Evolutionary conservation across 1,140 invertebrate species (phyloP), one percentile per base, ranked within the genome.

Genomic region (Hylaeus anthracinus): DNA sequence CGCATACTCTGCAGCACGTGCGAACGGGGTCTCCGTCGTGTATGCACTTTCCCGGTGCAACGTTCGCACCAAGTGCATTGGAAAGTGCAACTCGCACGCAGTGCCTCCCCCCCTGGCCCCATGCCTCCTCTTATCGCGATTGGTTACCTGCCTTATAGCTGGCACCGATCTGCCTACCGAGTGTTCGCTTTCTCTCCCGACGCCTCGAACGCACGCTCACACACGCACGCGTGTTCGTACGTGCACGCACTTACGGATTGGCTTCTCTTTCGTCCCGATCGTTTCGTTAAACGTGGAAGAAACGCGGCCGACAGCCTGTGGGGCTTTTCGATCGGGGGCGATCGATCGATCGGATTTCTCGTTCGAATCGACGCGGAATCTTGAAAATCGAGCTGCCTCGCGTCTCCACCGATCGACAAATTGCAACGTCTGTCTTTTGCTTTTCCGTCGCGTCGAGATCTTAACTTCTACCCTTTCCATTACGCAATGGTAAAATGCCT

Each of bases 131-230:
- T 84, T 78, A 80, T 83, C 85, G 55, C 73, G 76, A 84, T 81
- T 69, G 75, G 69, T 74, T 86, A 86, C 82, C 82, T 84, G 87
- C 71, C 80, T 82, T 86, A 77, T 73, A 86, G 72, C 81, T 84
- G 86, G 84, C 89, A 90, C 88, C 88, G 89, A 91, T 90, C 83
- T 90, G 85, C 85, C 83, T 89, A 88, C 83, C 88, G 78, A 89
- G 78, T 79, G 67, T 66, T 64, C 81, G 90, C 89, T 91, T 91
- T 90, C 90, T 90, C 89, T 85, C 75, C 80, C 72, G 84, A 90
- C 88, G 89, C 85, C 89, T 89, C 75, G 65, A 69, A 69, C 83
- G 58, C 77, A 83, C 51, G 9, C 51, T 10, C 51, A 10, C 51
- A 51, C 5, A 51, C 51, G 56, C 66, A 72, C 48, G 64, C 71